phyloP scores from a whole-genome alignment of 2,113 vertebrate species.

The Sebastes schlegelii region DNA sequence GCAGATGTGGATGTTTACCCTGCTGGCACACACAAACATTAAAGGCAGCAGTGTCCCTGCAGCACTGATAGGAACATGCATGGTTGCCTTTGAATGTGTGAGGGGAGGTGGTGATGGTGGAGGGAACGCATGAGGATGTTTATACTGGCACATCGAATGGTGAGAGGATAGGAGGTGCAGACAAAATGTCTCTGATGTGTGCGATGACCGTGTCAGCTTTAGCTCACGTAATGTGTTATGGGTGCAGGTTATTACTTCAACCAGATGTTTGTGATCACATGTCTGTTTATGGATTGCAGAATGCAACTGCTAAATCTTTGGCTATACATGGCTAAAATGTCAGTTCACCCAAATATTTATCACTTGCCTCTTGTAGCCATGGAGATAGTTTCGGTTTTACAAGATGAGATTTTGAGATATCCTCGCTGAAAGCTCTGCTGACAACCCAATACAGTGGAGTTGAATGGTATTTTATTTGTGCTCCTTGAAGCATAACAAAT shows the following conservation, averaged over 20 bases:
- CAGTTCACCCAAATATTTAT: background rate
- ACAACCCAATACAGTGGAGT: background rate
- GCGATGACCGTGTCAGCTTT: conserved; percentile 1
- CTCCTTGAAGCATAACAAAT: background rate
- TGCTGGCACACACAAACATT: conserved; percentile 42
- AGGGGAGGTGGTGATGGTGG: conserved; percentile 25
- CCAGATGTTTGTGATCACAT: background rate
- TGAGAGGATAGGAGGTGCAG: conserved; percentile 22
- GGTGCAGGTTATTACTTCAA: conserved; percentile 57
- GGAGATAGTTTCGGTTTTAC: background rate
- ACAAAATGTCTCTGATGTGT: conserved; percentile 13
- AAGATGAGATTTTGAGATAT: background rate
- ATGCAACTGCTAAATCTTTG: background rate
- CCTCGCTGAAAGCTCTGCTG: background rate
- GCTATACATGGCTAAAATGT: background rate
- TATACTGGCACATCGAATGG: conserved; percentile 10
- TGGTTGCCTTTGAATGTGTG: conserved; percentile 29
- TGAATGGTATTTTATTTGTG: background rate
- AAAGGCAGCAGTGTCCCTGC: conserved; percentile 16
- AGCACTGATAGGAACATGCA: conserved; percentile 37
- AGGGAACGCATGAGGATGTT: conserved; percentile 13
- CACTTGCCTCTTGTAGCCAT: background rate
- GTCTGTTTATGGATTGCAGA: background rate
- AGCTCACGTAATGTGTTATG: background rate
- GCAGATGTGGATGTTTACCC: conserved; percentile 48